Evolutionary conservation across 2,888 invertebrate species (phyloP), one percentile per base, ranked within the genome.

Genomic region (Allolobophora icterica): DNA sequence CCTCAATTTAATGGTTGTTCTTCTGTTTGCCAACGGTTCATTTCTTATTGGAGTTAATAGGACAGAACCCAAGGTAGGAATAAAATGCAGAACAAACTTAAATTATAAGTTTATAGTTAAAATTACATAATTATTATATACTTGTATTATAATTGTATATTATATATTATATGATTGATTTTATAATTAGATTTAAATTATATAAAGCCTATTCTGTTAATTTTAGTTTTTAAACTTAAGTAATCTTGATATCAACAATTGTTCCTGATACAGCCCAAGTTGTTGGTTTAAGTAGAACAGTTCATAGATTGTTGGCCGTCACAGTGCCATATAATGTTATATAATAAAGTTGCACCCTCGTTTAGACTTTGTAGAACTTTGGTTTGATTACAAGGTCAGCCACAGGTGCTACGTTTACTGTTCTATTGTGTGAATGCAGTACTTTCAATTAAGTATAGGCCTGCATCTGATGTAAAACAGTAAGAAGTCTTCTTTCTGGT

Each of bases 41-140:
- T 87, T 87, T 87, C 87, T 87, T 4, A 0, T 38, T 87, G 87
- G 87, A 87, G 38, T 87, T 87, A 38, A 17, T 38, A 11, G 87
- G 35, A 38, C 38, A n/a, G 87, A 87, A 19, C 87, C 87, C 19
- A 87, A 87, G 87, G 87, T 87, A 87, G 30, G 87, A 87, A 87
- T 38, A 87, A 71, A 71, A 30, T 1, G 30, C 30, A n/a, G 71
- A n/a, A 71, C n/a, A 30, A 30, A 71, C 8, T 71, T n/a, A n/a
- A 71, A 71, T 71, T n/a, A 8, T 71, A n/a, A 71, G 71, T n/a
- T n/a, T n/a, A n/a, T 71, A n/a, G 30, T n/a, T 71, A 8, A 11
- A 2, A n/a, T 11, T 71, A 71, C 1, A 71, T 6, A 8, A n/a
- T 71, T n/a, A 71, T 71, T n/a, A n/a, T 71, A 71, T n/a, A 71